These are phyloP conservation scores for Mayetiola destructor DNA, from an alignment of 2,888 invertebrate species.

Conservation along the genomic window DNA sequence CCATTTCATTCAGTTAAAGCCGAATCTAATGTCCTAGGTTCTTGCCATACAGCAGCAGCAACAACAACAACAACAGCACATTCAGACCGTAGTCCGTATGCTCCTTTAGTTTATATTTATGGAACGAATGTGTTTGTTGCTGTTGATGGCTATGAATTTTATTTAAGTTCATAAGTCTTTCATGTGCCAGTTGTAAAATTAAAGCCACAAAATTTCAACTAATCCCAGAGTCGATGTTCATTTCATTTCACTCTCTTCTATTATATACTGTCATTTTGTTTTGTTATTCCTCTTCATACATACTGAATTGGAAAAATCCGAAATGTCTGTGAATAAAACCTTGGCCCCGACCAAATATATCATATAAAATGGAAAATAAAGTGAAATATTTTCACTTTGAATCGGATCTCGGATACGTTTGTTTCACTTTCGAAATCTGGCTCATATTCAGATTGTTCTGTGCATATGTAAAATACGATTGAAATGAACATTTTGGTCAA, in stretches of 20 bases:
- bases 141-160: conserved; percentile 9
- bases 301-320: background rate
- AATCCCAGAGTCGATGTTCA: conserved; percentile 3
- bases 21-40: no score
- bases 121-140: background rate
- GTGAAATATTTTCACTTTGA: background rate
- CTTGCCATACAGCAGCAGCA: no score
- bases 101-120: background rate
- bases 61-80: background rate
- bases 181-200: conserved; percentile 11
- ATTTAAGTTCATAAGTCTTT: conserved; percentile 13
- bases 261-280: background rate
- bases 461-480: no score
- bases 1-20: no score
- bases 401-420: background rate
- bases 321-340: background rate
- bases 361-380: background rate
- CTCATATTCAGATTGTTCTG: background rate
- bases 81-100: background rate
- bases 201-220: conserved; percentile 12
- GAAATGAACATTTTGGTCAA: background rate
- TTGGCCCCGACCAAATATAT: background rate
- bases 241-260: background rate
- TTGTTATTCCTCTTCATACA: background rate
- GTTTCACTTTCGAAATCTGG: background rate